phyloP scores from a whole-genome alignment of 2,113 vertebrate genomes.

The Butorides virescens region DNA sequence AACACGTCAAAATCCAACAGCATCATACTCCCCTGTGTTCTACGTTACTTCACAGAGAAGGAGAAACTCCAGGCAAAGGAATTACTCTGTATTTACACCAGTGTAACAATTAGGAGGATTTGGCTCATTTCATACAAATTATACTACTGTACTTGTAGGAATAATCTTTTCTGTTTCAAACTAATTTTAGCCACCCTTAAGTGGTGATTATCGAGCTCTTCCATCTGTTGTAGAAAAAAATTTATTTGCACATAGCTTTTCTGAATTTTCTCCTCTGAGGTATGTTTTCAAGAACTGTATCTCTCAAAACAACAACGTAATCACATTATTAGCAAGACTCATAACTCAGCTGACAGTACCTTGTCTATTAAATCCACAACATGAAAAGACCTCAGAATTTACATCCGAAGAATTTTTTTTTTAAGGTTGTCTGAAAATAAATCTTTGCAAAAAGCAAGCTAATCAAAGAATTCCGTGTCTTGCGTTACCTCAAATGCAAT shows the following conservation, averaged over 20 bases:
- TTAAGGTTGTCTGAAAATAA: slow-evolving; percentile 28
- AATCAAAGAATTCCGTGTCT: background rate
- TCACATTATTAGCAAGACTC: slow-evolving; percentile 18
- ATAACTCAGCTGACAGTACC: slow-evolving; percentile 28
- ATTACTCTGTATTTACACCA: slow-evolving; percentile 46
- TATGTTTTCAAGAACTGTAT: slow-evolving; percentile 10
- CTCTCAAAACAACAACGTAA: background rate
- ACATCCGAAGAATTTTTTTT: background rate
- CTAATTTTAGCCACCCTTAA: slow-evolving; percentile 56
- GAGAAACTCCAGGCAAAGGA: background rate
- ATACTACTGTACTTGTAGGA: slow-evolving; percentile 43
- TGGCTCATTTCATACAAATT: slow-evolving; percentile 17
- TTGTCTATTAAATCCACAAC: slow-evolving; percentile 14
- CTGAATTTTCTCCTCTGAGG: slow-evolving; percentile 31
- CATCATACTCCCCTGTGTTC: background rate
- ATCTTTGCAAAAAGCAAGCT: slow-evolving; percentile 31
- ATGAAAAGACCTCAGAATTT: background rate
- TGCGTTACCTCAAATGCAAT: background rate
- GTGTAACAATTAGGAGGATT: slow-evolving; percentile 28
- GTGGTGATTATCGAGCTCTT: slow-evolving; percentile 28
- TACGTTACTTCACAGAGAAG: background rate
- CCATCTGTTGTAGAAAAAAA: slow-evolving; percentile 42
- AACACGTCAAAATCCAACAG: background rate
- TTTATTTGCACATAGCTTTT: slow-evolving; percentile 35
- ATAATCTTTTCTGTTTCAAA: slow-evolving; percentile 50